A percentile compares a stretch with the other conserved stretches of the same genome.
Conservation (phyloP, 2,888 invertebrate species). For the Phaedon cochleariae region DNA sequence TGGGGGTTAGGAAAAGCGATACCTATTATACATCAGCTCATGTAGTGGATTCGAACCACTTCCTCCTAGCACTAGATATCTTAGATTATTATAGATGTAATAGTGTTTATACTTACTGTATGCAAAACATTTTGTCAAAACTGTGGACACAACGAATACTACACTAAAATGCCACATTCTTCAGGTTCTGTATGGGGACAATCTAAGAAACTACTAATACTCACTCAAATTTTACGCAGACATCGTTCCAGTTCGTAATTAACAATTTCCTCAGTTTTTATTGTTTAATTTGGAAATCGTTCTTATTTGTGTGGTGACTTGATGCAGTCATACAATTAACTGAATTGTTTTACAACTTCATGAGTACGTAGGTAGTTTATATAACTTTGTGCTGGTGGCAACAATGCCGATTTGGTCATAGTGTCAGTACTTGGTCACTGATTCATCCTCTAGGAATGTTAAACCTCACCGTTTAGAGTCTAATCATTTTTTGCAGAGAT, state of each 20-base stretch:
- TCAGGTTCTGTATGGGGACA: slow-evolving; percentile 11
- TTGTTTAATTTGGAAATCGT: slow-evolving; percentile 44
- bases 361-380: slow-evolving; percentile 19
- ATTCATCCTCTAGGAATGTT: background rate
- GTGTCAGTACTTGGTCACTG: background rate
- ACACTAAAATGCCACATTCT: slow-evolving; percentile 32
- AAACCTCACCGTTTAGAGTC: no score
- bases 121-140: slow-evolving; percentile 24
- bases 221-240: slow-evolving; percentile 21
- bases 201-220: slow-evolving; percentile 28
- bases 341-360: slow-evolving; percentile 24
- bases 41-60: no score
- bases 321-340: slow-evolving; percentile 34
- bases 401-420: no score
- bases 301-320: slow-evolving; percentile 21
- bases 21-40: no score
- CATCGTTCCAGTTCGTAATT: slow-evolving; percentile 38
- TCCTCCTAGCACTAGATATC: no score
- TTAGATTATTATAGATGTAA: background rate
- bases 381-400: background rate
- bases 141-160: slow-evolving; percentile 14
- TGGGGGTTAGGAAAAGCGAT: no score
- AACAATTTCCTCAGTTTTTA: slow-evolving; percentile 46
- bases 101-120: slow-evolving; percentile 14
- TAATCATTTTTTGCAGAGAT: no score